Conservation (phyloP, 2,888 invertebrate genomes). For the Ernsta delagoae region DNA sequence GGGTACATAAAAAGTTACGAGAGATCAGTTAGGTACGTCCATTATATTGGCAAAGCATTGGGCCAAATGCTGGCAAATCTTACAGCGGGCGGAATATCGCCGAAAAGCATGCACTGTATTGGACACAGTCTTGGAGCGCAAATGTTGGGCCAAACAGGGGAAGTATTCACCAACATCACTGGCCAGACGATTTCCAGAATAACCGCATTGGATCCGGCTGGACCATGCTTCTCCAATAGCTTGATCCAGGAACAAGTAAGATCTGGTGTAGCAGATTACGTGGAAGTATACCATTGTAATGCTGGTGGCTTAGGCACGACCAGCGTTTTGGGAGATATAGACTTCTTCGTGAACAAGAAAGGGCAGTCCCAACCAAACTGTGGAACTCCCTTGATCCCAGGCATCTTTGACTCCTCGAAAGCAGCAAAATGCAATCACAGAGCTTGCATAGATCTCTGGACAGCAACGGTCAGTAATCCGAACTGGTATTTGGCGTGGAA, state of each 20-base stretch:
- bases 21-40: constrained; percentile 68
- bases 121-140: constrained; percentile 77
- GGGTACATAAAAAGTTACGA: constrained; percentile 70
- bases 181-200: constrained; percentile 63
- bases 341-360: constrained; percentile 86
- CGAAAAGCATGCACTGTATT: constrained; percentile 68
- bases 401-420: constrained; percentile 65
- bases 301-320: constrained; percentile 80
- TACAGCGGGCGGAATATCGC: constrained; percentile 57
- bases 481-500: constrained; percentile 64
- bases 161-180: constrained; percentile 58
- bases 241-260: constrained; percentile 74
- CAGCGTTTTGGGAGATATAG: constrained; percentile 80
- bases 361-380: constrained; percentile 85
- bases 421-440: constrained; percentile 74
- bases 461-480: constrained; percentile 63
- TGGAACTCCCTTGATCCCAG: constrained; percentile 64
- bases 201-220: constrained; percentile 75
- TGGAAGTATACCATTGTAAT: constrained; percentile 86
- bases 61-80: constrained; percentile 61
- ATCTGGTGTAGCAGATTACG: constrained; percentile 83
- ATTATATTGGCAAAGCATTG: constrained; percentile 71
- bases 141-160: constrained; percentile 68
- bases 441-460: constrained; percentile 67
- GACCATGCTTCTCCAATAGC: constrained; percentile 73